Evolutionary conservation across 2,797 vertebrate species (phyloP).

Genomic region (Manis crassicaudata): DNA sequence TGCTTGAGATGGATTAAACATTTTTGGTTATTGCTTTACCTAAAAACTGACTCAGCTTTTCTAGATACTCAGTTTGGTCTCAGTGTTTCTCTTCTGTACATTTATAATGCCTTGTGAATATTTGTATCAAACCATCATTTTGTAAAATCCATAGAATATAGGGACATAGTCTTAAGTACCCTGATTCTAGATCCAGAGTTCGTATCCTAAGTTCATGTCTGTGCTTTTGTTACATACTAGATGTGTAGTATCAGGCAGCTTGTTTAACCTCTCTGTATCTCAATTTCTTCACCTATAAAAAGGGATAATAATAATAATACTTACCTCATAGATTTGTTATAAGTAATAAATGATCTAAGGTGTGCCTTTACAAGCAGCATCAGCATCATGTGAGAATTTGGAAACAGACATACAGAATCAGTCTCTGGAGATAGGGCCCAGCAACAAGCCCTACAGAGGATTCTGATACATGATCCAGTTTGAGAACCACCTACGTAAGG

Average conservation of each 20-base stretch:
- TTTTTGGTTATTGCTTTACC: neutral
- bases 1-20: constrained; percentile 28
- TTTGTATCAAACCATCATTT: neutral
- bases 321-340: neutral
- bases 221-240: neutral
- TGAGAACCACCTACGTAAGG: neutral
- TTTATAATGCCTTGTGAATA: constrained; percentile 9
- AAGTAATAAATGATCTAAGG: neutral
- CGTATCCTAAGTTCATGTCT: neutral
- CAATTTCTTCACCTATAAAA: neutral
- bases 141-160: constrained; percentile 1
- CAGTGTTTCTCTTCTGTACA: neutral
- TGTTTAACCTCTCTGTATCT: neutral
- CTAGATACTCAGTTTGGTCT: neutral
- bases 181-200: constrained; percentile 4
- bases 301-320: neutral
- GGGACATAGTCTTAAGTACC: neutral
- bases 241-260: neutral
- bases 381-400: neutral
- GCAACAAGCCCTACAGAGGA: neutral
- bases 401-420: neutral
- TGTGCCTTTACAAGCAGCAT: neutral
- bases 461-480: neutral
- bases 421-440: neutral
- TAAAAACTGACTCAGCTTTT: neutral